Conservation (phyloP, 2,888 invertebrate species). For the Cheilosia vernalis region DNA sequence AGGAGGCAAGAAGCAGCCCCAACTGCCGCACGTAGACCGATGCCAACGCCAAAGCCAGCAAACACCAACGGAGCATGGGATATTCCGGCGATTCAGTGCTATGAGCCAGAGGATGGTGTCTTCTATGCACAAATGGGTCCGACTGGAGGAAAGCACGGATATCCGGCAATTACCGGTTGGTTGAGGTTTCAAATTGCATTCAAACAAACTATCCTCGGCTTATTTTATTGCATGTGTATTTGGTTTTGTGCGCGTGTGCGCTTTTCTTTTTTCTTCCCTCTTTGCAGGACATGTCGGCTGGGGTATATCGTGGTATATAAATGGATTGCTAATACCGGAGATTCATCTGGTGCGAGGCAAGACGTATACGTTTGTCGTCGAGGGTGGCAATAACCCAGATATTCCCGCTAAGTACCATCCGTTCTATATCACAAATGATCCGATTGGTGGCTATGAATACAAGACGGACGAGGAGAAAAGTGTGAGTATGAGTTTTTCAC, state of each 20-base stretch:
- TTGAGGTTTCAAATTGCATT: conserved; percentile 66
- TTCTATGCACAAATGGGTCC: conserved; percentile 97
- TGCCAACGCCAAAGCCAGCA: conserved; percentile 87
- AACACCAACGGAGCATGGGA: conserved; percentile 89
- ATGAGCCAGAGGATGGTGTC: conserved; percentile 95
- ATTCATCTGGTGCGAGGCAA: conserved; percentile 94
- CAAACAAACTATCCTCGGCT: conserved; percentile 25
- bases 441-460: conserved; percentile 94
- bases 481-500: conserved; percentile 84
- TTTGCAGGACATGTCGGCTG: conserved; percentile 93
- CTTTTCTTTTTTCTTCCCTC: conserved; percentile 45
- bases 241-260: conserved; percentile 30
- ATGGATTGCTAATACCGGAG: conserved; percentile 95
- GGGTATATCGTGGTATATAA: conserved; percentile 97
- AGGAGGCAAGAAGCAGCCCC: conserved; percentile 77
- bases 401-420: conserved; percentile 94
- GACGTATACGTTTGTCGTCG: conserved; percentile 94
- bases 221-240: conserved; percentile 31
- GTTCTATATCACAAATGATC: conserved; percentile 96
- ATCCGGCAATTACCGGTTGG: conserved; percentile 93
- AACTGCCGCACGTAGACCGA: conserved; percentile 79
- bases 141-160: conserved; percentile 94
- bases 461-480: conserved; percentile 91
- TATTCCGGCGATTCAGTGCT: conserved; percentile 94
- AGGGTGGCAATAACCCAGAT: conserved; percentile 92